These are phyloP conservation scores for Hoplodrina ambigua DNA, from an alignment of 2,888 invertebrate genomes.

Conservation along the genomic window DNA sequence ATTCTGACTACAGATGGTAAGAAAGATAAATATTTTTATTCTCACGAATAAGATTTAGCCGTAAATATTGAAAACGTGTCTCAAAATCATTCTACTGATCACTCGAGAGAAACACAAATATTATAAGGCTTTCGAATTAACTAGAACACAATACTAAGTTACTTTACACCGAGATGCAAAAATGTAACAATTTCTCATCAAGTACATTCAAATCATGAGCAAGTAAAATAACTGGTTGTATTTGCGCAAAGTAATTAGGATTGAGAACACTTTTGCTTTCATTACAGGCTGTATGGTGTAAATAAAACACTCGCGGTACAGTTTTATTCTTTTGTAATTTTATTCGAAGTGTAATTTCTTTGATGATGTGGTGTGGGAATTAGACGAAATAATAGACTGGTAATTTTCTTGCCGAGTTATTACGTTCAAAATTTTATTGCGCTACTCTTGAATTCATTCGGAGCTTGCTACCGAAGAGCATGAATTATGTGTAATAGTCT, in stretches of 20 bases:
- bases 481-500: constrained; percentile 52
- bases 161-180: constrained; percentile 20
- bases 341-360: constrained; percentile 49
- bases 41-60: too few relatives aligned
- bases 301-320: constrained; percentile 40
- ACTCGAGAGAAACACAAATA: not conserved
- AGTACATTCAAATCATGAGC: constrained; percentile 29
- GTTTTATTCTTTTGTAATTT: constrained; percentile 57
- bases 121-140: not conserved
- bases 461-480: constrained; percentile 43
- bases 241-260: constrained; percentile 63
- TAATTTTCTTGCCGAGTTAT: constrained; percentile 49
- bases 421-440: constrained; percentile 54
- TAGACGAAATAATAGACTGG: constrained; percentile 55
- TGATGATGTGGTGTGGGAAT: constrained; percentile 57
- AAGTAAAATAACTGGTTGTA: constrained; percentile 47
- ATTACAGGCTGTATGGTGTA: constrained; percentile 56
- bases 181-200: constrained; percentile 35
- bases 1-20: not conserved
- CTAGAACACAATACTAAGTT: not conserved
- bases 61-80: constrained; percentile 21
- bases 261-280: constrained; percentile 65
- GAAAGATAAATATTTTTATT: too few relatives aligned
- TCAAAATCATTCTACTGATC: not conserved
- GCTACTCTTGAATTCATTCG: constrained; percentile 41